Percentiles rank a stretch among this genome's conserved stretches.
phyloP scores from a whole-genome alignment of 2,113 vertebrate species.

The Megaleporinus macrocephalus region DNA sequence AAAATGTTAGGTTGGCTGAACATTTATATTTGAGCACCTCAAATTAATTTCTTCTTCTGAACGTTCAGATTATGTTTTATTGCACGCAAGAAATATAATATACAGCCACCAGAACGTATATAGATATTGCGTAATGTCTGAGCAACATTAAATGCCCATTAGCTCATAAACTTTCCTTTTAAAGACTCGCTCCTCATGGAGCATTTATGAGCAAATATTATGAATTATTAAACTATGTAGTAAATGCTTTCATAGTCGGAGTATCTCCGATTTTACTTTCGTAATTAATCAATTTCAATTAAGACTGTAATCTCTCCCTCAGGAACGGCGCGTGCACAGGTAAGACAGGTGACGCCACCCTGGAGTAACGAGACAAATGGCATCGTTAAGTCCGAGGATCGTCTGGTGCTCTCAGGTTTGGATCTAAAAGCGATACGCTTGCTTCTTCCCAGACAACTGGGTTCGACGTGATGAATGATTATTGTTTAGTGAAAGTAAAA shows the following conservation, averaged over 20 bases:
- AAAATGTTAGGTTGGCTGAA: too few species aligned
- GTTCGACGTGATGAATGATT: slow-evolving; percentile 75
- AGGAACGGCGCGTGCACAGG: slow-evolving; percentile 34
- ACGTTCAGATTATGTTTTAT: too few species aligned
- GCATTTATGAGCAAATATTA: slow-evolving; percentile 46
- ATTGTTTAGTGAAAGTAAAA: slow-evolving; percentile 73
- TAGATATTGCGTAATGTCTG: slow-evolving; percentile 6
- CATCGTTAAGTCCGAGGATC: slow-evolving; percentile 20
- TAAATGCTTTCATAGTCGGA: slow-evolving; percentile 45
- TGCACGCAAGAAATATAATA: background rate
- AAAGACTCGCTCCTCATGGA: slow-evolving; percentile 23
- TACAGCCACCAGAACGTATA: background rate
- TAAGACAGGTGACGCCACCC: slow-evolving; percentile 39
- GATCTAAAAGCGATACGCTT: slow-evolving; percentile 26
- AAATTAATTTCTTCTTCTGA: too few species aligned
- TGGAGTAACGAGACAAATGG: slow-evolving; percentile 45
- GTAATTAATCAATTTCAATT: slow-evolving; percentile 52
- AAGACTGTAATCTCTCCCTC: slow-evolving; percentile 40
- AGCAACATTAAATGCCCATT: slow-evolving; percentile 48
- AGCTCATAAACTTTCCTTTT: slow-evolving; percentile 53
- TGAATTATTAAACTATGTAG: slow-evolving; percentile 52
- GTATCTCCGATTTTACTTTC: slow-evolving; percentile 44
- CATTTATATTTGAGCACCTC: too few species aligned
- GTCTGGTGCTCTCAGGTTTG: background rate
- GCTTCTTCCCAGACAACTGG: slow-evolving; percentile 48